These are phyloP conservation scores for Arbacia lixula DNA, from an alignment of 53 echinoderm and acorn worm species.

Conservation along the genomic window DNA sequence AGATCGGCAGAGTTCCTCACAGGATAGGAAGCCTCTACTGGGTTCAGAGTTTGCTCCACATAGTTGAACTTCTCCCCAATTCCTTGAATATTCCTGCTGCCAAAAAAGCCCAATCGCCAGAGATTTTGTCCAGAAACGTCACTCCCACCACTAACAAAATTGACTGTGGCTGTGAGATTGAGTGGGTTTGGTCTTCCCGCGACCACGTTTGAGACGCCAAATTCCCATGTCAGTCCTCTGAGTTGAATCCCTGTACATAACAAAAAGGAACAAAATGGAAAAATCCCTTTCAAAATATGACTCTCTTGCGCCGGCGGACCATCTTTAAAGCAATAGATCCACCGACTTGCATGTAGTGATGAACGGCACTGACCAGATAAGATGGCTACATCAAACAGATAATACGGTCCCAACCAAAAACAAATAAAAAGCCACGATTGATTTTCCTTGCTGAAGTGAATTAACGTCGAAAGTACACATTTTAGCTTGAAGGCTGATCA, in stretches of 20 bases:
- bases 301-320: too few relatives aligned
- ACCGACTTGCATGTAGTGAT: too few relatives aligned
- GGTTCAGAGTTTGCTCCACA: constrained; percentile 73
- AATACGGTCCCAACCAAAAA: too few relatives aligned
- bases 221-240: constrained; percentile 75
- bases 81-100: constrained; percentile 69
- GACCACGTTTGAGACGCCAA: constrained; percentile 71
- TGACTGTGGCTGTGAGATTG: constrained; percentile 64
- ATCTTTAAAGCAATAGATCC: too few relatives aligned
- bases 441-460: too few relatives aligned
- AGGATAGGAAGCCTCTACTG: constrained; percentile 55
- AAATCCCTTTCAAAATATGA: too few relatives aligned
- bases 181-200: constrained; percentile 83
- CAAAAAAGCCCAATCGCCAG: constrained; percentile 85
- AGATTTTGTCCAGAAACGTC: constrained; percentile 78
- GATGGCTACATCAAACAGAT: too few relatives aligned
- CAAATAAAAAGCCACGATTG: too few relatives aligned
- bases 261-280: too few relatives aligned
- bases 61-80: constrained; percentile 77
- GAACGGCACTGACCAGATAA: too few relatives aligned
- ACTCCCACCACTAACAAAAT: constrained; percentile 54
- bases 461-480: too few relatives aligned
- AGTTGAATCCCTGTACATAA: constrained; percentile 79
- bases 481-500: too few relatives aligned
- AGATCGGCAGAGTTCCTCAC: constrained; percentile 49